phyloP scores from a whole-genome alignment of 2,888 invertebrate genomes.

The Syrista parreyssii region DNA sequence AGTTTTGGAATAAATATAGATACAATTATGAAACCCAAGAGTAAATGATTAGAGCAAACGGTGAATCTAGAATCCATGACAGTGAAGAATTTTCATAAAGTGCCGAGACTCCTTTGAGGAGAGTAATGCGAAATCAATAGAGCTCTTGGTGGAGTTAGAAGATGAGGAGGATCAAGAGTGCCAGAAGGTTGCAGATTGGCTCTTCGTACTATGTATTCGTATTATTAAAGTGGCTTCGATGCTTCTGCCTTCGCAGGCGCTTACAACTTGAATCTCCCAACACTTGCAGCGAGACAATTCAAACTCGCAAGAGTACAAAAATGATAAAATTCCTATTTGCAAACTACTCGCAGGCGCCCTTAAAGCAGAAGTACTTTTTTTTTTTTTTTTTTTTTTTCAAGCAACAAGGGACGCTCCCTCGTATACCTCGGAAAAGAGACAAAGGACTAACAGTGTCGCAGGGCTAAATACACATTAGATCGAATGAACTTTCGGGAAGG shows the following conservation, averaged over 20 bases:
- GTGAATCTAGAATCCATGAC: not conserved
- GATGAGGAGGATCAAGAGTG: not conserved
- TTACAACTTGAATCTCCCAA: not conserved
- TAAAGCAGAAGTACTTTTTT: not conserved
- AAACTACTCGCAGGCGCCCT: not conserved
- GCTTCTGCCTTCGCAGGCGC: not conserved
- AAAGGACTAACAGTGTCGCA: not conserved
- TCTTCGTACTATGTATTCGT: too few relatives aligned
- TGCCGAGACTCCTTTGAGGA: slow-evolving; percentile 44
- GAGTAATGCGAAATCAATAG: slow-evolving; percentile 5
- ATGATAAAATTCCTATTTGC: not conserved
- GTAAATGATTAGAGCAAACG: not conserved
- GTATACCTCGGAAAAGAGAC: slow-evolving; percentile 21
- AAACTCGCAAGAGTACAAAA: not conserved
- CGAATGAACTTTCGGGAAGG: slow-evolving; percentile 41
- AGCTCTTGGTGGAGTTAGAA: not conserved
- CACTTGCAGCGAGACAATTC: not conserved
- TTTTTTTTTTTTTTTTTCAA: not conserved
- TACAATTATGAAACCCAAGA: not conserved
- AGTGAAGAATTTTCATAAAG: slow-evolving; percentile 45
- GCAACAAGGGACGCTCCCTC: slow-evolving; percentile 20
- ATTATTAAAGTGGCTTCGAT: too few relatives aligned
- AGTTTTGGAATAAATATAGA: not conserved
- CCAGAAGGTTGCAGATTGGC: too few relatives aligned
- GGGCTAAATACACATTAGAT: slow-evolving; percentile 40